Base-by-base conservation (phyloP, 2,888 invertebrate species). In the Lithophane ornitopus region DNA sequence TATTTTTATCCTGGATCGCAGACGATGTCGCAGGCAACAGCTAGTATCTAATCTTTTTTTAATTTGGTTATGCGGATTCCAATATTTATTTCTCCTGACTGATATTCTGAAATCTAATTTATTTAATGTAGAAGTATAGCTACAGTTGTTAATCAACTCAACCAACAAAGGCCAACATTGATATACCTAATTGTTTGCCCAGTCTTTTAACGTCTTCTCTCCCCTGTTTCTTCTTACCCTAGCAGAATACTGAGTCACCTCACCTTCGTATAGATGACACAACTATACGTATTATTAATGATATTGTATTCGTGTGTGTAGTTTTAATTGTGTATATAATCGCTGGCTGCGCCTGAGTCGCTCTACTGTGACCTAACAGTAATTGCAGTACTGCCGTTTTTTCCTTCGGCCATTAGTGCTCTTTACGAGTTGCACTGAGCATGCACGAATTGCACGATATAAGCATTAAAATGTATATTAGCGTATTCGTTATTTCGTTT, bases 311-410 rank as follows among this genome's bases (percentile, higher is more conserved):
- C 52, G 76, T 87, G 84, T 86, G 80, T 81, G 82, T 82, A 72
- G 65, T 85, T 87, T 88, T 90, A 91, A 91, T 90, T 88, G 89
- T 90, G 83, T 84, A 79, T 84, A 87, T 89, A 88, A 89, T 87
- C 81, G 87, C 71, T 81, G 82, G 83, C 85, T 88, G 89, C 87
- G 87, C 88, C 73, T 84, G 86, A 91, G 87, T 90, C 91, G 90
- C 85, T 92, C 89, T 92, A 91, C 90, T 93, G 93, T 93, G 91
- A 93, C 92, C 89, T 91, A 90, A 89, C 90, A 87, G 92, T 93
- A 93, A 92, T 93, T 91, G 90, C 87, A 83, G 80, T 88, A 90
- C 85, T 85, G 88, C 88, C 87, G 89, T 89, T 91, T 93, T 93
- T 94, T 92, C 88, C 88, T 84, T 82, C 81, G 80, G 76, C 91